Base-by-base conservation (phyloP, 2,797 vertebrate genomes). In the Periparus ater region DNA sequence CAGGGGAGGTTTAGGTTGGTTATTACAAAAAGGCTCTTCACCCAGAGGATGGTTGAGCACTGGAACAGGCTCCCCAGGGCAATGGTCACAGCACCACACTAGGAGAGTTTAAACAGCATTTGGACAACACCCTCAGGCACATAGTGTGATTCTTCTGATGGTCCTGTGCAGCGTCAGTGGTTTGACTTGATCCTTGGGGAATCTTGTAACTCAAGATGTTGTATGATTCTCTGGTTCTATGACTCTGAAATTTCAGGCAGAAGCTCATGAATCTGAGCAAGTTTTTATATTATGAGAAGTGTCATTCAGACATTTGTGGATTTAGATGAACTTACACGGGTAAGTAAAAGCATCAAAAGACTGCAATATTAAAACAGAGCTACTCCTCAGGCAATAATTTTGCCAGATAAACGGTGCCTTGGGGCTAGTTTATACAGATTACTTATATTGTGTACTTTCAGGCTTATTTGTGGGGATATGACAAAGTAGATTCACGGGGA, bases 31-130 rank as follows among this genome's bases (percentile, higher is more conserved):
- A 45, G 1, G 0, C 30, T 66, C 29, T 53, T 73, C 20, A 53
- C 17, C 8, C 6, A 6, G 40, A 18, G 14, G 3, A 8, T 21
- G 11, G 1, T 1, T 47, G 29, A 25, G 11, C 17, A 6, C 21
- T 53, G 20, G 17, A 53, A 30, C 20, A 67, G 27, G 19, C 7
- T n/a, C 18, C 22, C 6, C 9, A 29, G 16, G 11, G 4, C 4
- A 13, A 6, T 8, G n/a, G 21, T 67, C 61, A 53, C 29, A 53
- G 29, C 17, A 66, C 21, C 40, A 60, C 14, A 4, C 29, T 67
- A 1, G 0, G 10, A 40, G 29, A 60, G 29, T 18, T 53, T 29
- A 74, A 80, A 9, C 22, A 40, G 14, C 7, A 4, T 40, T 66
- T 53, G 20, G 8, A 42, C 11, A 88, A 61, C 1, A 1, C 17